These are phyloP conservation scores for Noctua pronuba DNA, from an alignment of 2,888 invertebrate genomes.

Conservation along the genomic window DNA sequence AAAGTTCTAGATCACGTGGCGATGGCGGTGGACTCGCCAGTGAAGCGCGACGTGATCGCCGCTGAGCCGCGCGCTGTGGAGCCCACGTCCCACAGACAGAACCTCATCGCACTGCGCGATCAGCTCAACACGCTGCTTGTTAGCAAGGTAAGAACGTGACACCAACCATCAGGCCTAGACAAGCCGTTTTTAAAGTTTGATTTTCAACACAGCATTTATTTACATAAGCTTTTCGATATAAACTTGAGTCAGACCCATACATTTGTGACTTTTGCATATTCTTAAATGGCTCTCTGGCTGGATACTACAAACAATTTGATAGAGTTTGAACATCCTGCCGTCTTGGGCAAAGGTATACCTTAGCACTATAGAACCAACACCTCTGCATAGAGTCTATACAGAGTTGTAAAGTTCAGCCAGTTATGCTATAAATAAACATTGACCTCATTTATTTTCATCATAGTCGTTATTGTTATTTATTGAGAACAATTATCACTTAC, in stretches of 20 bases:
- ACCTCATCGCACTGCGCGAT: constrained; percentile 84
- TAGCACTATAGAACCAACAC: neutral
- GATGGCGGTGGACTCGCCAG: constrained; percentile 84
- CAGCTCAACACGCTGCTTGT: constrained; percentile 83
- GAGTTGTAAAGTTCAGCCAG: neutral
- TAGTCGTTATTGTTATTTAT: neutral
- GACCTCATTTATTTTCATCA: neutral
- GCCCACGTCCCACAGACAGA: constrained; percentile 83
- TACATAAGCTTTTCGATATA: neutral
- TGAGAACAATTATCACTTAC: constrained; percentile 22
- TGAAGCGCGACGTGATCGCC: constrained; percentile 75
- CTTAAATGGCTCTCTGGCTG: neutral
- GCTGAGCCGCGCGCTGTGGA: constrained; percentile 82
- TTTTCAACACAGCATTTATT: neutral
- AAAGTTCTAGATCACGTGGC: constrained; percentile 70
- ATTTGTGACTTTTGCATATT: neutral
- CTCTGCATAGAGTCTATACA: neutral
- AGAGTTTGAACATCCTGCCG: neutral
- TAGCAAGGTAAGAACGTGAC: constrained; percentile 67
- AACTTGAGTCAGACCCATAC: neutral
- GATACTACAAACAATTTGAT: neutral
- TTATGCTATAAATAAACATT: neutral
- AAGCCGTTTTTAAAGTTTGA: neutral
- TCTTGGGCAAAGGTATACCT: too few species aligned
- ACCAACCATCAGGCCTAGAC: neutral